Base-by-base conservation (phyloP, 1,140 invertebrate genomes). In the Phocides pigmalion region DNA sequence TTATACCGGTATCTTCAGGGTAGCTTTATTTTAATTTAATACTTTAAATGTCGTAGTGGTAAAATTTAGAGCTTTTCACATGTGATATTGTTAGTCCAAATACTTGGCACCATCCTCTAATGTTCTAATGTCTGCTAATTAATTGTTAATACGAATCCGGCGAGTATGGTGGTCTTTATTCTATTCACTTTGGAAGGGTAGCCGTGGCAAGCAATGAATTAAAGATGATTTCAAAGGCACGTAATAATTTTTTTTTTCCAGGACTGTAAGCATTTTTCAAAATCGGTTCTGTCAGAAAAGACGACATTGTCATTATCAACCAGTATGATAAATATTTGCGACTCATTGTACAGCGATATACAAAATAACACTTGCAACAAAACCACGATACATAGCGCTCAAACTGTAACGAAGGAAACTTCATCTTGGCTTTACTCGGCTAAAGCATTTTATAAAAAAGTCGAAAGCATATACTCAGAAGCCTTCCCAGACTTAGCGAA, bases 401-500 rank as follows among this genome's bases (percentile, higher is more conserved):
- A 89, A 46, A 81, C 76, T 6, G 66, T 87, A 8, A 69, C 92
- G 2, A 89, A 87, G 62, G 91, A 94, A 74, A 87, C 90, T 0
- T 59, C 84, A 11, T 93, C 88, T 0, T 95, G 94, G 94, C 76
- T 93, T 22, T 87, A 92, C 64, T 94, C 94, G 1, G 81, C 93
- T 3, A 79, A 92, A 20, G 90, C 84, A 15, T 95, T 95, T 70
- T 91, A 93, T 35, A 89, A 92, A 17, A 92, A 93, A 70, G 72
- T 95, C 17, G 87, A 93, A 19, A 75, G 68, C n/a, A 74, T 81
- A 5, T 95, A 93, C 70, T 82, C 93, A 1, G 76, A 91, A 4
- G 93, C 91, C 11, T 96, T 95, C 77, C 95, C 95, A 0, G 96
- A 96, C 76, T 87, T 96, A 12, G 92, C 94, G 0, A 87, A 93